phyloP scores from a whole-genome alignment of 2,797 vertebrate genomes.

The Glyptemys insculpta region DNA sequence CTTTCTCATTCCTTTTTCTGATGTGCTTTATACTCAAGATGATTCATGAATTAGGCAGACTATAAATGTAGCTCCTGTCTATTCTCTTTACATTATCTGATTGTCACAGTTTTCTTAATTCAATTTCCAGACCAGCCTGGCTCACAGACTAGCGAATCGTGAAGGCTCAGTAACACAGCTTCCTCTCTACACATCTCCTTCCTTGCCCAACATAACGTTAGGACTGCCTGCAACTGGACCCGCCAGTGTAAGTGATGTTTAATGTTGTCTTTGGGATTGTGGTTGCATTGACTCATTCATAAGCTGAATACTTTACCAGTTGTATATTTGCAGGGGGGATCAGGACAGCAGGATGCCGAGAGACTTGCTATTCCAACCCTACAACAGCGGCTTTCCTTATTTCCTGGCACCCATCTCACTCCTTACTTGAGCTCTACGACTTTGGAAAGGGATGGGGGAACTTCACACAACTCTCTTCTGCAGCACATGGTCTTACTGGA shows the following conservation, averaged over 20 bases:
- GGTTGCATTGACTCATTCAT: not conserved
- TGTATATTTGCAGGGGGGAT: constrained; percentile 82
- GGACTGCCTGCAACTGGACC: constrained; percentile 93
- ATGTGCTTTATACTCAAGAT: rapidly evolving
- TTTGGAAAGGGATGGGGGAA: constrained; percentile 88
- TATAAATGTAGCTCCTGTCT: not conserved
- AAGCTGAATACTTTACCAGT: rapidly evolving
- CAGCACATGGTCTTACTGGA: constrained; percentile 97
- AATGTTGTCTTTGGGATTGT: rapidly evolving
- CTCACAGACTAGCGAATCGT: constrained; percentile 89
- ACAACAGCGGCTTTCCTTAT: constrained; percentile 92
- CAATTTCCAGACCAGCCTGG: constrained; percentile 87
- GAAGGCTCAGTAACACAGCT: constrained; percentile 93
- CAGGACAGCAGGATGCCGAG: constrained; percentile 90
- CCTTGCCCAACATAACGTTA: constrained; percentile 96
- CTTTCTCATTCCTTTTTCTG: not conserved
- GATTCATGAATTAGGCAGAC: not conserved
- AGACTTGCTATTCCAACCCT: constrained; percentile 88
- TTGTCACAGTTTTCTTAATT: not conserved
- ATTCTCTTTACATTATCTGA: not conserved
- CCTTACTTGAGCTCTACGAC: constrained; percentile 91
- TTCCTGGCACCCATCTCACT: constrained; percentile 91
- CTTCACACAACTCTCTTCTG: constrained; percentile 90
- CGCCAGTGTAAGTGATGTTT: constrained; percentile 85
- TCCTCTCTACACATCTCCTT: constrained; percentile 96